Evolutionary conservation across 2,888 invertebrate species (phyloP).

Genomic region (Cephus pygmeus): DNA sequence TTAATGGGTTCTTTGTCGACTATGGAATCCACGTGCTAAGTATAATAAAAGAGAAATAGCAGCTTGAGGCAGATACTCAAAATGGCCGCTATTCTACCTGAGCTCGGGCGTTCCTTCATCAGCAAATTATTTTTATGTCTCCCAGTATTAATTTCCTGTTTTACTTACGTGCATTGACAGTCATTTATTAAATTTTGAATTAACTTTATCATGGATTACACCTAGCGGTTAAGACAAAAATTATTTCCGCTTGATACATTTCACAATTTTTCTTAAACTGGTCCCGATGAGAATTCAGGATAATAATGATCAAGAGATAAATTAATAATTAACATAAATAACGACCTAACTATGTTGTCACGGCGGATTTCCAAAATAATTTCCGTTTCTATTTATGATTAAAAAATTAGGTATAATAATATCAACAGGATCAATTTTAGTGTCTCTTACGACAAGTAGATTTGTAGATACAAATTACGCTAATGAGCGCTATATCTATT

Average conservation of each 20-base stretch:
- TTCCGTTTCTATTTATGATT: not conserved
- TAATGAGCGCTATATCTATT: not conserved
- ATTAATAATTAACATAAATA: not conserved
- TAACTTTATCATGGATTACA: not conserved
- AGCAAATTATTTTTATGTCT: not conserved
- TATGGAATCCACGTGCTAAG: not conserved
- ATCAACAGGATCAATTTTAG: not conserved
- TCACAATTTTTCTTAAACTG: no score
- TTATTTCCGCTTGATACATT: not conserved
- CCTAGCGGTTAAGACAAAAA: not conserved
- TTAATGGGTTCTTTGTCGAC: not conserved
- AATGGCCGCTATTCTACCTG: not conserved
- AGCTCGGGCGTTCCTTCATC: not conserved
- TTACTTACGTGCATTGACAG: not conserved
- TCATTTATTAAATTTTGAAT: not conserved
- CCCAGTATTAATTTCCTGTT: not conserved
- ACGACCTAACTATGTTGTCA: not conserved
- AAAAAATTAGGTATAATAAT: not conserved
- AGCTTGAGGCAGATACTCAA: not conserved
- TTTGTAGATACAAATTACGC: not conserved
- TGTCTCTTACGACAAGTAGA: not conserved
- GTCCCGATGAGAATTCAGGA: not conserved
- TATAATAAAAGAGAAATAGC: not conserved
- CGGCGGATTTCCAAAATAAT: not conserved
- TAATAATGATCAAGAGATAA: not conserved